Percentiles rank a stretch among this genome's conserved stretches.
Conservation (phyloP, 2,113 vertebrate species). For the Sapayoa aenigma region DNA sequence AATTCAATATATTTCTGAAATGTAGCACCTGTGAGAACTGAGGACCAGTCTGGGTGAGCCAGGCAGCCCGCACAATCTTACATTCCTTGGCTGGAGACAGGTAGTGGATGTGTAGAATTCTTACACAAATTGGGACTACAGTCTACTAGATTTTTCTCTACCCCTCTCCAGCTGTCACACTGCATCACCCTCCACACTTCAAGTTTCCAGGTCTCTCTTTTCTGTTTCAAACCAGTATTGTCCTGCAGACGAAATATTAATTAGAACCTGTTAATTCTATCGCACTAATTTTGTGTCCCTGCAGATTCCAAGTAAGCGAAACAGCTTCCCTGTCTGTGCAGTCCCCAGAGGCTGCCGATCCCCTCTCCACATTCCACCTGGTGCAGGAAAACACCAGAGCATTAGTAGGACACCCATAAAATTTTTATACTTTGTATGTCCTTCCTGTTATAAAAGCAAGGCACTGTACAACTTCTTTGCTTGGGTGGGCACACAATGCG, state of each 20-base stretch:
- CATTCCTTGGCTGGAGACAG: constrained; percentile 17
- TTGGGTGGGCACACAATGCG: rapidly evolving
- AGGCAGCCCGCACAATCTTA: neutral
- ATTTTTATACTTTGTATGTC: neutral
- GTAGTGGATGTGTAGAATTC: neutral
- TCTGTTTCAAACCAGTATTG: neutral
- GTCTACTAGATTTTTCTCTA: neutral
- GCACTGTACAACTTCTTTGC: neutral
- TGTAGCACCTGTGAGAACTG: neutral
- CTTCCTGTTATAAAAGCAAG: neutral
- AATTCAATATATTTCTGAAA: constrained; percentile 60
- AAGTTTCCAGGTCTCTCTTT: neutral
- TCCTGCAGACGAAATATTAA: neutral
- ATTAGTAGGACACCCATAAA: neutral
- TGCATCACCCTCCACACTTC: neutral
- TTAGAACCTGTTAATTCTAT: constrained; percentile 8
- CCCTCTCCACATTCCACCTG: neutral
- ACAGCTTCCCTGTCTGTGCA: neutral
- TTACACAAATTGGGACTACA: neutral
- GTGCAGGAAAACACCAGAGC: neutral
- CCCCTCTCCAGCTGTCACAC: neutral
- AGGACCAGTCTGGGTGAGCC: neutral
- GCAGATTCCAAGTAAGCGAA: neutral
- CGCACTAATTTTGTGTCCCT: constrained; percentile 6
- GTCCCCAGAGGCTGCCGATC: neutral